Percentiles rank a stretch among this genome's conserved stretches.
phyloP scores from a whole-genome alignment of 2,113 vertebrate genomes.

The Phoenicopterus ruber region DNA sequence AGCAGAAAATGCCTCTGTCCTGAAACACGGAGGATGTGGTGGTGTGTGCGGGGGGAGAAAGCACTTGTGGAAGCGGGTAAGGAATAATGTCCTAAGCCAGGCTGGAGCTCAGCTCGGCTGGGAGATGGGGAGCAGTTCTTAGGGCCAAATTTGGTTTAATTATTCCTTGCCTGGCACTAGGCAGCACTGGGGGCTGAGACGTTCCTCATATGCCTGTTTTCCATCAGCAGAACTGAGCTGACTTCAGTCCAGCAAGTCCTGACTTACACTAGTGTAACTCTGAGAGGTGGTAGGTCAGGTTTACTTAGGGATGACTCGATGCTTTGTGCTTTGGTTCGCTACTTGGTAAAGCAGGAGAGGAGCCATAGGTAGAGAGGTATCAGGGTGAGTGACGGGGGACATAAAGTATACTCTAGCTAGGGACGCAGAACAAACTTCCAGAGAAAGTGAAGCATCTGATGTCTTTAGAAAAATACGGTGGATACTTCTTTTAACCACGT shows the following conservation, averaged over 20 bases:
- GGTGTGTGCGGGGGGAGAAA: neutral
- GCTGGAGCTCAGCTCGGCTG: neutral
- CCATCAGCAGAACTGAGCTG: neutral
- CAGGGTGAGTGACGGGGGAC: neutral
- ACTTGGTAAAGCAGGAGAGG: neutral
- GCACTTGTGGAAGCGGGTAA: neutral
- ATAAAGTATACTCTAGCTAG: neutral
- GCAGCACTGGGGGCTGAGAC: neutral
- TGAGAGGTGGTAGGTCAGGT: neutral
- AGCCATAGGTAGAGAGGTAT: neutral
- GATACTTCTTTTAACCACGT: neutral
- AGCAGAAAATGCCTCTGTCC: neutral
- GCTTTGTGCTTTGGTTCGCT: neutral
- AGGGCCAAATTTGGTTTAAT: neutral
- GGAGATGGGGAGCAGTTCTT: neutral
- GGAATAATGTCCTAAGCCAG: neutral
- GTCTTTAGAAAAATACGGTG: neutral
- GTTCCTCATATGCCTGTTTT: neutral
- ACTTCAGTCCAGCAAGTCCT: neutral
- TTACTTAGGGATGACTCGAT: neutral
- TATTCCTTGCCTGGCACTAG: neutral
- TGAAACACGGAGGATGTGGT: neutral
- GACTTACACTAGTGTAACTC: neutral
- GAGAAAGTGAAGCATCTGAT: neutral
- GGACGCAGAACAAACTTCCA: neutral